Evolutionary conservation across 2,888 invertebrate genomes (phyloP), one percentile per base, ranked within the genome.

Genomic region (Alloscopus bannaensis): DNA sequence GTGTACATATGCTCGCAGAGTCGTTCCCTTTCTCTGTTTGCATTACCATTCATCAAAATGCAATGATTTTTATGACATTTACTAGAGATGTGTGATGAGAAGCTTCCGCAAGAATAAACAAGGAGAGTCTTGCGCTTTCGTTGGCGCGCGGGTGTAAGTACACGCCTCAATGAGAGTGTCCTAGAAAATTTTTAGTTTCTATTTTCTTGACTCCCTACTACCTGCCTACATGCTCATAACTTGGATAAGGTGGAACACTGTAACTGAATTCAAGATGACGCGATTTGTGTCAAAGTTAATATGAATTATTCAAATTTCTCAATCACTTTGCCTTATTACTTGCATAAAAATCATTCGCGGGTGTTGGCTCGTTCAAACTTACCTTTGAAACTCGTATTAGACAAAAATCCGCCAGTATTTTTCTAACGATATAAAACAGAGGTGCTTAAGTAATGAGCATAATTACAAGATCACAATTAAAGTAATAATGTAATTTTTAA

Each of bases 21-120:
- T 59, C 24, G 13, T 28, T 62, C 47, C 45, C 42, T 64, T 64
- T 64, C 64, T 45, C 40, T 29, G 13, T 60, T 40, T 18, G 18
- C 29, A 57, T 18, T 45, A n/a, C 8, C 45, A 4, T 45, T 11
- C n/a, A n/a, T n/a, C n/a, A n/a, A n/a, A n/a, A n/a, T n/a, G n/a
- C n/a, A n/a, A n/a, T 45, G 45, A 45, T 11, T 45, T 16, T 16
- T n/a, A 18, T 45, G 36, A 36, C 8, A 6, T 36, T 36, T 36
- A 36, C 36, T 13, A 50, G 42, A 42, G 42, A 42, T 42, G 42
- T 4, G 18, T 45, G 6, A 4, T 4, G 45, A n/a, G 45, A 20
- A n/a, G n/a, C n/a, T n/a, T n/a, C n/a, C n/a, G n/a, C n/a, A n/a
- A n/a, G n/a, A n/a, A n/a, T n/a, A n/a, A n/a, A n/a, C n/a, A n/a